Conservation (phyloP, 2,888 invertebrate genomes). For the Drosophila mimica region DNA sequence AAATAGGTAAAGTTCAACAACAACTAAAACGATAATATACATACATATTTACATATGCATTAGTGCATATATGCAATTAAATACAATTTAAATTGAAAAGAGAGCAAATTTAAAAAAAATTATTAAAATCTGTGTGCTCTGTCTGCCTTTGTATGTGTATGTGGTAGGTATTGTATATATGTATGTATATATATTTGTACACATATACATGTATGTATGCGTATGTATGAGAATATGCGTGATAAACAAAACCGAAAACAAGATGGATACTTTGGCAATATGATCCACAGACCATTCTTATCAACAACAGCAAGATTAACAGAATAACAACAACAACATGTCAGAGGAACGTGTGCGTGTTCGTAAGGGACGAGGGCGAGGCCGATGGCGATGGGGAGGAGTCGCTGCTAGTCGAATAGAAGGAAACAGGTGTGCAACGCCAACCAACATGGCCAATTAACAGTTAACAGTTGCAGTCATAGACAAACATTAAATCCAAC, state of each 20-base stretch:
- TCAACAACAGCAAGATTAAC: constrained; percentile 14
- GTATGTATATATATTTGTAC: background rate
- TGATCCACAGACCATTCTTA: constrained; percentile 9
- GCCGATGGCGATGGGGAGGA: background rate
- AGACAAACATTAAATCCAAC: constrained; percentile 60
- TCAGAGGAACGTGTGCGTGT: background rate
- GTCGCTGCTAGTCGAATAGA: constrained; percentile 2
- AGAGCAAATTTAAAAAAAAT: constrained; percentile 5
- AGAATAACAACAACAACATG: constrained; percentile 9
- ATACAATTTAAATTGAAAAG: constrained; percentile 15
- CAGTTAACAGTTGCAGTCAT: constrained; percentile 45
- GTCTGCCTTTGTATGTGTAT: constrained; percentile 8
- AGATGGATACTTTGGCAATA: constrained; percentile 12
- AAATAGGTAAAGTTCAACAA: constrained; percentile 27
- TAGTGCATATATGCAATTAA: constrained; percentile 11
- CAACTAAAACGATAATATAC: constrained; percentile 28
- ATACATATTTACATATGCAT: constrained; percentile 22
- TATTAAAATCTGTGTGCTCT: constrained; percentile 10
- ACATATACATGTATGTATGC: background rate
- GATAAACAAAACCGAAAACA: constrained; percentile 10
- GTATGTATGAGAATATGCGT: constrained; percentile 1
- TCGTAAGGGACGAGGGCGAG: background rate
- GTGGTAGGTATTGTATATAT: background rate
- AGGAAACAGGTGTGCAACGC: constrained; percentile 15
- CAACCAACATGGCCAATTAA: constrained; percentile 1